Evolutionary conservation across 2,113 vertebrate genomes (phyloP).

Genomic region (Dicrurus megarhynchus): DNA sequence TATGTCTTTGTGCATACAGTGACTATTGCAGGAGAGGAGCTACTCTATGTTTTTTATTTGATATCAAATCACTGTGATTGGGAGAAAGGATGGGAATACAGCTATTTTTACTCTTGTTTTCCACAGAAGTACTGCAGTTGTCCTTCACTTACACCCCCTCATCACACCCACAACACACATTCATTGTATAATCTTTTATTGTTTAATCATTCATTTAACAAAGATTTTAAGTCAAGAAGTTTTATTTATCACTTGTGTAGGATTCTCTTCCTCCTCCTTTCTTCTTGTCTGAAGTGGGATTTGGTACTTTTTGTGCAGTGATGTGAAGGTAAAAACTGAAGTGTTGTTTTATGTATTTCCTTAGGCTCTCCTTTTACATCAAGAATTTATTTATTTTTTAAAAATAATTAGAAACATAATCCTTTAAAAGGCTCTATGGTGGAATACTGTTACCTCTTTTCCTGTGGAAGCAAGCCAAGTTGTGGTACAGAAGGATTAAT

Average conservation of each 20-base stretch:
- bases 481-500: background rate
- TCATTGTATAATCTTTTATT: background rate
- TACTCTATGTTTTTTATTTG: background rate
- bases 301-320: background rate
- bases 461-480: background rate
- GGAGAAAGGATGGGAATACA: background rate
- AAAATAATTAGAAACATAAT: background rate
- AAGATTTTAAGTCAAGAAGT: conserved; percentile 4
- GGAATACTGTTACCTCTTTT: background rate
- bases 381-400: background rate
- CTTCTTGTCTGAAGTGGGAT: background rate
- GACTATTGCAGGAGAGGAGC: background rate
- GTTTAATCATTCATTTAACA: conserved; percentile 12
- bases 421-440: background rate
- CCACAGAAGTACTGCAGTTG: background rate
- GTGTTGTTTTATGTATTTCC: conserved; percentile 22
- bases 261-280: background rate
- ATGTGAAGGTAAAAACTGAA: conserved; percentile 28
- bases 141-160: background rate
- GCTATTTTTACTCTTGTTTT: conserved; percentile 25
- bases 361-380: background rate
- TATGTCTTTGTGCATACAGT: background rate
- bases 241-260: conserved; percentile 4
- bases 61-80: background rate
- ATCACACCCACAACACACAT: background rate